Percentiles rank a stretch among this genome's conserved stretches.
These are phyloP conservation scores for Coendou prehensilis DNA, from an alignment of 2,797 vertebrate genomes.

Conservation along the genomic window DNA sequence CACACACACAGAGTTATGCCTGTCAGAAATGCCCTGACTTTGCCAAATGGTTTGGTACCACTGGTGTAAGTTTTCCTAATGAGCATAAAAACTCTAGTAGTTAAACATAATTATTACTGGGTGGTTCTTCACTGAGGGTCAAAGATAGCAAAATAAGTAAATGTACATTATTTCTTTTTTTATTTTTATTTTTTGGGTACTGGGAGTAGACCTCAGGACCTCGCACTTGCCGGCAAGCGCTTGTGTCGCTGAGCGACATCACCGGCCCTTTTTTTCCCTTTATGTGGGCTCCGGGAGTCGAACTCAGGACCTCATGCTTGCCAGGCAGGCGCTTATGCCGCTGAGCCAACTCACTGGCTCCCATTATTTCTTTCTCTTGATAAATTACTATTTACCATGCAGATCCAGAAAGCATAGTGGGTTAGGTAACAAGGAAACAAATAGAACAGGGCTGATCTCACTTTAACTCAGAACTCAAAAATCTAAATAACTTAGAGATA, in stretches of 20 bases:
- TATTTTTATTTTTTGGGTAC: too few species aligned
- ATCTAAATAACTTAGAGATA: background rate
- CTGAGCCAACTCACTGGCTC: too few species aligned
- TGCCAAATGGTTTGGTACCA: background rate
- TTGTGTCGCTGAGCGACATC: too few species aligned
- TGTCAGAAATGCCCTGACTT: background rate
- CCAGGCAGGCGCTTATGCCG: too few species aligned
- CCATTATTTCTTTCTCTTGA: background rate
- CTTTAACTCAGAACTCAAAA: background rate
- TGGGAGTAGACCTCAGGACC: too few species aligned
- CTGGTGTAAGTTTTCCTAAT: background rate
- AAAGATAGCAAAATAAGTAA: conserved; percentile 41
- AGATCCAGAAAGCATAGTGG: conserved; percentile 40
- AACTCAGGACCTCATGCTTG: too few species aligned
- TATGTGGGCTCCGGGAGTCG: too few species aligned
- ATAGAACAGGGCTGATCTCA: background rate
- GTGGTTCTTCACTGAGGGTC: background rate
- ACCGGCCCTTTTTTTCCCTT: too few species aligned
- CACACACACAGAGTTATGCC: background rate
- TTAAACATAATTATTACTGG: conserved; percentile 30
- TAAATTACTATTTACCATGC: background rate
- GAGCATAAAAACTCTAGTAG: conserved; percentile 15
- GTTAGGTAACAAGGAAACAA: conserved; percentile 10
- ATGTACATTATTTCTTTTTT: background rate
- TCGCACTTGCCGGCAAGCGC: too few species aligned